phyloP scores from a whole-genome alignment of 1,140 invertebrate genomes.

The Zelostemma sp. region DNA sequence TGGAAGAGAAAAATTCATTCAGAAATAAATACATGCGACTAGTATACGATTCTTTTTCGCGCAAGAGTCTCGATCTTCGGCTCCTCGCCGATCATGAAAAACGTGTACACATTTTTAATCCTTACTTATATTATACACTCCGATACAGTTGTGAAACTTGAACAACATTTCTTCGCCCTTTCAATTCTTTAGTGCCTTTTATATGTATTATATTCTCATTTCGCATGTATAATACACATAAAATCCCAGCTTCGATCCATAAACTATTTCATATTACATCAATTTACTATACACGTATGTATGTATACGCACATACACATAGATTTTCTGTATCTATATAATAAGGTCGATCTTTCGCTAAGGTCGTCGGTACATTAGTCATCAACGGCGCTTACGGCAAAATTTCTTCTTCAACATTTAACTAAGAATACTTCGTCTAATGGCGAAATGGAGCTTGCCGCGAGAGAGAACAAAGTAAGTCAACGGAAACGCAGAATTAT shows the following conservation, averaged over 20 bases:
- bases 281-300: constrained; percentile 56
- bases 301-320: constrained; percentile 57
- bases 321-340: constrained; percentile 55
- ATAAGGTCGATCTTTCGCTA: constrained; percentile 58
- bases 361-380: constrained; percentile 51
- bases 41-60: constrained; percentile 35
- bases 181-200: constrained; percentile 24
- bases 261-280: constrained; percentile 63
- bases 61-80: constrained; percentile 42
- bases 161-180: constrained; percentile 52
- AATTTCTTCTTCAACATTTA: constrained; percentile 14
- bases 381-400: constrained; percentile 58
- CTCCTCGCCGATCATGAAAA: too few relatives aligned
- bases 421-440: constrained; percentile 30
- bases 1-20: constrained; percentile 36
- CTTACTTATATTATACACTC: constrained; percentile 47
- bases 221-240: constrained; percentile 45
- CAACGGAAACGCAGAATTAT: too few relatives aligned
- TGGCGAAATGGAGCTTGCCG: constrained; percentile 19
- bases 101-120: too few relatives aligned
- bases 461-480: constrained; percentile 8
- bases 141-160: constrained; percentile 56
- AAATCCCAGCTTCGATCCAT: constrained; percentile 58
- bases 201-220: constrained; percentile 42
- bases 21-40: constrained; percentile 48